Evolutionary conservation across 2,797 vertebrate genomes (phyloP).

Genomic region (Premnoplex brunnescens): DNA sequence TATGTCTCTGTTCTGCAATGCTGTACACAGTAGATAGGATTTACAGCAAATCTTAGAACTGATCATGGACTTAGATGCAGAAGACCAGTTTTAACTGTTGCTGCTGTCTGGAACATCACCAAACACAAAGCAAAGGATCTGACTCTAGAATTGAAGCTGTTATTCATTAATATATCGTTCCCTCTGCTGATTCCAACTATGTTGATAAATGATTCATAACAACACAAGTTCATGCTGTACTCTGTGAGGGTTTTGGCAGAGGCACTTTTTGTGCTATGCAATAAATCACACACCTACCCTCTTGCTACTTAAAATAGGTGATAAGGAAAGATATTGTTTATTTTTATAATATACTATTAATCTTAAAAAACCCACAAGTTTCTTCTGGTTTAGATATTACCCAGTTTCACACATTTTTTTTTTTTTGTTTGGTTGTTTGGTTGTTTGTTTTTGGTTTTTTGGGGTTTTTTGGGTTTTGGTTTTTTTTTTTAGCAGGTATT

Average conservation of each 20-base stretch:
- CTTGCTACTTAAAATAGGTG: neutral
- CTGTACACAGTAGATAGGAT: neutral
- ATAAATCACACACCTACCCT: neutral
- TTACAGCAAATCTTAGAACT: neutral
- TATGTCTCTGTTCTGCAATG: neutral
- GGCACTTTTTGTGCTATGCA: neutral
- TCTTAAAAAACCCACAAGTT: neutral
- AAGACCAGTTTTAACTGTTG: neutral
- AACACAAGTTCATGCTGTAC: accelerated
- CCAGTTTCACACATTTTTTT: neutral
- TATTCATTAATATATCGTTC: neutral
- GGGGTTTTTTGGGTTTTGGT: too few species aligned
- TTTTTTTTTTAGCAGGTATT: neutral
- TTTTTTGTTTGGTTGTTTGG: too few species aligned
- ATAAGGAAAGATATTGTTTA: neutral
- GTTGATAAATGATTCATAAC: neutral
- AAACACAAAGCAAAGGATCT: neutral
- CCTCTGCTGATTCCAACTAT: neutral
- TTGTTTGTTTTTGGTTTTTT: too few species aligned
- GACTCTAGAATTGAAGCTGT: neutral
- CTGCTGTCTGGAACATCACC: neutral
- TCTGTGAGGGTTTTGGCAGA: neutral
- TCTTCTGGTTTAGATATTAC: neutral
- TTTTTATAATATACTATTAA: neutral
- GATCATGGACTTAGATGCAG: neutral